phyloP scores from a whole-genome alignment of 1,140 invertebrate species.

The Centruroides vittatus region DNA sequence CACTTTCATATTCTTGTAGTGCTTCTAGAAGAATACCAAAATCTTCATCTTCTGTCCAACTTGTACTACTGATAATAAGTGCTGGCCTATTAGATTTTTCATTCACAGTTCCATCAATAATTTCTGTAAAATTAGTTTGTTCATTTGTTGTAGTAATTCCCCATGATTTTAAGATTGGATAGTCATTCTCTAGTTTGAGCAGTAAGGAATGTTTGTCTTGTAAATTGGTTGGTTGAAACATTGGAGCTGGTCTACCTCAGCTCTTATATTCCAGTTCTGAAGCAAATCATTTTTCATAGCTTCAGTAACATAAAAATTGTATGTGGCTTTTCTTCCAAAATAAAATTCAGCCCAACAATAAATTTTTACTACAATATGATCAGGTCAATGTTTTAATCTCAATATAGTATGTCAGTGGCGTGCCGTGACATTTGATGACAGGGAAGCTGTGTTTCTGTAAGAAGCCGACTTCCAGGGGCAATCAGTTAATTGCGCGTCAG shows the following conservation, averaged over 20 bases:
- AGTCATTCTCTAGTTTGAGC: constrained; percentile 45
- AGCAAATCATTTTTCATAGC: constrained; percentile 81
- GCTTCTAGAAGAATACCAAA: constrained; percentile 79
- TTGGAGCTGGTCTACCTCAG: constrained; percentile 56
- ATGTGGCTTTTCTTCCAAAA: constrained; percentile 60
- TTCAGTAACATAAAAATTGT: constrained; percentile 85
- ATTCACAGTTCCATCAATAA: constrained; percentile 34
- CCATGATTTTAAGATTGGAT: constrained; percentile 23
- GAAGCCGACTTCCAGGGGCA: no score
- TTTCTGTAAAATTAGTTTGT: constrained; percentile 47
- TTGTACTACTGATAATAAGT: constrained; percentile 87
- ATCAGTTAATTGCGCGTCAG: no score
- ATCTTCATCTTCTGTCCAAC: constrained; percentile 99
- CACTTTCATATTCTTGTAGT: constrained; percentile 47
- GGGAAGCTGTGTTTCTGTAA: no score
- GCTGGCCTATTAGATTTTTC: constrained; percentile 47
- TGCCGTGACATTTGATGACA: no score
- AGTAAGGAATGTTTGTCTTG: constrained; percentile 67
- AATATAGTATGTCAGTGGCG: no score
- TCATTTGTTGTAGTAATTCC: constrained; percentile 23
- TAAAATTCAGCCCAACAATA: constrained; percentile 62
- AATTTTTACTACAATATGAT: no score
- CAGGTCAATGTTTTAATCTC: no score
- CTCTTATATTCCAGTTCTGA: constrained; percentile 59
- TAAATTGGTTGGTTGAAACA: constrained; percentile 56